A percentile compares a stretch with the other conserved stretches of the same genome.
Conservation (phyloP, 2,888 invertebrate genomes). For the Conomelus anceps region DNA sequence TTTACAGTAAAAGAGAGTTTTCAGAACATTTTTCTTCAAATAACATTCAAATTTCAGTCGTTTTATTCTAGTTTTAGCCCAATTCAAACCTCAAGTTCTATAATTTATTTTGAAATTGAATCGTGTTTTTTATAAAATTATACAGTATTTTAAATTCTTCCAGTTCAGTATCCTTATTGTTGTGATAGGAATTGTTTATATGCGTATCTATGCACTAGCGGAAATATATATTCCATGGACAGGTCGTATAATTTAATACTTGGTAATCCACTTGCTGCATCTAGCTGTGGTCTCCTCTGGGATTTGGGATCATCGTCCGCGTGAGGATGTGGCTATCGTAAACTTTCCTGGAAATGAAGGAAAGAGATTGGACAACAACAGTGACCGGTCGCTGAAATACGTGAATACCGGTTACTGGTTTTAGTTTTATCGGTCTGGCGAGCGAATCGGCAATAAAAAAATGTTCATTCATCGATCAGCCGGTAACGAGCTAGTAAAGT, state of each 20-base stretch:
- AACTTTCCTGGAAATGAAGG: neutral
- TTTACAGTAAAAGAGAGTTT: too few relatives aligned
- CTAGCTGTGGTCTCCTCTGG: too few relatives aligned
- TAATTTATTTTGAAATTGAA: too few relatives aligned
- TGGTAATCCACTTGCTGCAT: neutral
- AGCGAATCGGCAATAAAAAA: too few relatives aligned
- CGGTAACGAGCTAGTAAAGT: neutral
- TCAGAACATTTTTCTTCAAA: too few relatives aligned
- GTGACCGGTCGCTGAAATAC: neutral
- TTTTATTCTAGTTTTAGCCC: too few relatives aligned
- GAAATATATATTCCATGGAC: neutral
- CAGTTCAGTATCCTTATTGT: neutral
- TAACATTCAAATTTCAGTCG: too few relatives aligned
- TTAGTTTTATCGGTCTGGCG: neutral
- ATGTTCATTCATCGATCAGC: neutral
- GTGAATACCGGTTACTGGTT: too few relatives aligned
- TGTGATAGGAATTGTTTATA: neutral
- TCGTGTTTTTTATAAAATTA: neutral
- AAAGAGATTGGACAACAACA: neutral
- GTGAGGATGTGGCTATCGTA: neutral
- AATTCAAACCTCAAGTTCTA: too few relatives aligned
- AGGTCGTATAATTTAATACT: neutral
- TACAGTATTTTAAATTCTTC: neutral
- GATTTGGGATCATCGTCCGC: neutral
- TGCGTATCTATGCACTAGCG: neutral